A percentile compares a stretch with the other conserved stretches of the same genome.
Evolutionary conservation across 2,888 invertebrate genomes (phyloP).

Genomic region (Celastrina argiolus): DNA sequence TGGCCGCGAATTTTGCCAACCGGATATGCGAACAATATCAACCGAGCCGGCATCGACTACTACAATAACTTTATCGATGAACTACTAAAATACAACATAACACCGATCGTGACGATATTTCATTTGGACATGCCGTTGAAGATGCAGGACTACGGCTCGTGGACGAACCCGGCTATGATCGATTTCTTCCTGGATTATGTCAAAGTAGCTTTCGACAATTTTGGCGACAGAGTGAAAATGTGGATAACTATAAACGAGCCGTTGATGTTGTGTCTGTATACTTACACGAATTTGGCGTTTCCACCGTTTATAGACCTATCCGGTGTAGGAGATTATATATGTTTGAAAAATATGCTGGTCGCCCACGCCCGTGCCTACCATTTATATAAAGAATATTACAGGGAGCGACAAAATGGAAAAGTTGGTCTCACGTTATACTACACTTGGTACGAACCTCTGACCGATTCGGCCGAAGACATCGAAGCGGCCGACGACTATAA

Average conservation of each 20-base stretch:
- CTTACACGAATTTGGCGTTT: conserved; percentile 54
- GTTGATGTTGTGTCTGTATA: conserved; percentile 48
- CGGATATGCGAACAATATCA: conserved; percentile 74
- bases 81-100: background rate
- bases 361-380: conserved; percentile 76
- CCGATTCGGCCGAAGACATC: conserved; percentile 53
- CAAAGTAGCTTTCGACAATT: conserved; percentile 58
- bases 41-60: conserved; percentile 65
- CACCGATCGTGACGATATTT: background rate
- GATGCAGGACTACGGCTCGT: background rate
- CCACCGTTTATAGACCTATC: conserved; percentile 42
- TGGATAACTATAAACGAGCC: conserved; percentile 88
- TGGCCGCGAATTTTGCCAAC: conserved; percentile 82
- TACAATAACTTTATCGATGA: conserved; percentile 2
- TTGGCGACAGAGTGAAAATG: conserved; percentile 77
- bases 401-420: conserved; percentile 44
- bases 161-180: background rate
- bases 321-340: conserved; percentile 50
- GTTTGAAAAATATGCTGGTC: conserved; percentile 65
- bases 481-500: background rate
- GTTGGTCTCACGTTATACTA: conserved; percentile 17
- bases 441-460: conserved; percentile 40
- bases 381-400: conserved; percentile 56
- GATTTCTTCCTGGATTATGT: conserved; percentile 5
- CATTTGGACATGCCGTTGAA: background rate